Evolutionary conservation across 2,888 invertebrate genomes (phyloP).

Genomic region (Brachypalpus laphriformis): DNA sequence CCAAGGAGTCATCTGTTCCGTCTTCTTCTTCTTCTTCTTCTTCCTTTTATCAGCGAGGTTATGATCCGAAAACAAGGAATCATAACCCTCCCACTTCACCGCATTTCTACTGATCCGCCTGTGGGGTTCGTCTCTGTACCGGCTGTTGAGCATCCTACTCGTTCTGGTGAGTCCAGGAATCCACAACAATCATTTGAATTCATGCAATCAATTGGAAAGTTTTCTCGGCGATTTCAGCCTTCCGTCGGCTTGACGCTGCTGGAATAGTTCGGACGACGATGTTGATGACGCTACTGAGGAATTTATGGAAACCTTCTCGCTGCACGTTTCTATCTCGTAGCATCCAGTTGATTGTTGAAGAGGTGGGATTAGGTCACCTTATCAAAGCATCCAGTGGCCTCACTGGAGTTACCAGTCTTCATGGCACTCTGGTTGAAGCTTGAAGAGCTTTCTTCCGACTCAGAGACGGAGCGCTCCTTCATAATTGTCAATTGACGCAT

Average conservation of each 20-base stretch:
- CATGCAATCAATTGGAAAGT: conserved; percentile 76
- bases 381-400: conserved; percentile 78
- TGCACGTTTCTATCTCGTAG: conserved; percentile 75
- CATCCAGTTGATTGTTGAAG: too few relatives aligned
- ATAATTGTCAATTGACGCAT: conserved; percentile 82
- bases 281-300: conserved; percentile 20
- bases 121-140: too few relatives aligned
- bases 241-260: conserved; percentile 35
- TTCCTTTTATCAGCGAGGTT: too few relatives aligned
- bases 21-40: too few relatives aligned
- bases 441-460: conserved; percentile 74
- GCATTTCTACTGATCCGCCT: too few relatives aligned
- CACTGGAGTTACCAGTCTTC: conserved; percentile 57
- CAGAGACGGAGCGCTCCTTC: conserved; percentile 78
- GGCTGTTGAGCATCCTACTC: background rate
- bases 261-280: conserved; percentile 49
- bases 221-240: conserved; percentile 64
- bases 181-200: conserved; percentile 75
- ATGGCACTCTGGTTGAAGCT: conserved; percentile 78
- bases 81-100: too few relatives aligned
- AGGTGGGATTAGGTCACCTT: too few relatives aligned
- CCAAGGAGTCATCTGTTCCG: conserved; percentile 8
- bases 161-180: conserved; percentile 11
- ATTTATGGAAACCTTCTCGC: conserved; percentile 40
- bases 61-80: too few relatives aligned